Base-by-base conservation (phyloP, 2,797 vertebrate species). In the Varecia variegata region DNA sequence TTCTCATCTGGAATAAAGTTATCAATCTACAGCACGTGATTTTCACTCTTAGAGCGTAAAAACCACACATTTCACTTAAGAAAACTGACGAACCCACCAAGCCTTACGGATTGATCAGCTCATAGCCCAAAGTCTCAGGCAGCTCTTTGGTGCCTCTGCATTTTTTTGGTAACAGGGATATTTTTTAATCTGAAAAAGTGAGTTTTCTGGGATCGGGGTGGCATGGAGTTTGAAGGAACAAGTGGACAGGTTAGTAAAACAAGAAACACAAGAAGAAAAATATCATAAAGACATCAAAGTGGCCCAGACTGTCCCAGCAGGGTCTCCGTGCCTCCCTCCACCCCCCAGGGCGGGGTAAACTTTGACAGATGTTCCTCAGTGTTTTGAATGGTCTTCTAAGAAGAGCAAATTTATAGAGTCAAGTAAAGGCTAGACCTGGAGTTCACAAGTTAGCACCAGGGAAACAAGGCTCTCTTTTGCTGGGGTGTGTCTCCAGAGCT, bases 271-370 rank as follows among this genome's bases (percentile, higher is more conserved):
- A 73, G 47, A 86, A 84, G 87, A 50, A 95, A 97, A 97, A 87
- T 82, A 94, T 13, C 68, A 92, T 90, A 92, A 95, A 97, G 85
- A 86, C 80, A 96, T 85, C 68, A 79, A 87, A 97, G 89, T 85
- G 40, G 56, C 52, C 45, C 20, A 70, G 73, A 76, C 30, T 58
- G 77, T 50, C 82, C 84, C 85, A 77, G 85, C 30, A 79, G 94
- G 94, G 21, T 65, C 82, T 83, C 74, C 9, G 1, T 18, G 25
- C 50, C 70, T 77, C 18, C 3, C 86, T 62, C 40, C 2, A 2
- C 80, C 25, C 93, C 84, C 80, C 27, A 7, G 47, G 54, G 89
- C 2, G 25, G 76, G n/a, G 56, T 81, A 88, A 97, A 93, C 93
- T 94, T 89, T 88, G 88, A 96, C 79, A 86, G 95, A 94, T n/a